phyloP scores from a whole-genome alignment of 1,140 invertebrate genomes.

The Bombus vancouverensis region DNA sequence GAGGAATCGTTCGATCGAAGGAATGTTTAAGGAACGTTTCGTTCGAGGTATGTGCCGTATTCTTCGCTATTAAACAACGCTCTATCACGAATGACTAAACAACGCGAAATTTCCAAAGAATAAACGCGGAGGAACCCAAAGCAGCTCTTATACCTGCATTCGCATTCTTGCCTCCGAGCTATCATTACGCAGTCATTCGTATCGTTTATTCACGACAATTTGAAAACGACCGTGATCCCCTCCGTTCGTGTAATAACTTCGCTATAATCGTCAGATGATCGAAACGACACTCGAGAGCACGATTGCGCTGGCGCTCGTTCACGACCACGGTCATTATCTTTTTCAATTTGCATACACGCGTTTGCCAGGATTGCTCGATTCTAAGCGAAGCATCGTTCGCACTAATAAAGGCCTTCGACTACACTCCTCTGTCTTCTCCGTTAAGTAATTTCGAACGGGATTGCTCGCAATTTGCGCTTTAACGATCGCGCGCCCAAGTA shows the following conservation, averaged over 20 bases:
- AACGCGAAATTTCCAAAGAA: too few relatives aligned
- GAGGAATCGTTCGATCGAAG: background rate
- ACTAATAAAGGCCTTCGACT: conserved; percentile 33
- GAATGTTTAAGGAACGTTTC: background rate
- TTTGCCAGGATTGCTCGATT: conserved; percentile 43
- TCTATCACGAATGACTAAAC: too few relatives aligned
- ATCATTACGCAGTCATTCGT: conserved; percentile 42
- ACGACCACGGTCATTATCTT: conserved; percentile 27
- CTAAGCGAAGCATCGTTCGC: background rate
- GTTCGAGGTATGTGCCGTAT: too few relatives aligned
- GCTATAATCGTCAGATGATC: conserved; percentile 50
- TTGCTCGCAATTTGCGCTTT: conserved; percentile 46
- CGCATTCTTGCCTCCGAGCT: conserved; percentile 46
- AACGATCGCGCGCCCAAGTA: conserved; percentile 28
- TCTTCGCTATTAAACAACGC: too few relatives aligned
- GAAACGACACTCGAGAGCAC: conserved; percentile 5
- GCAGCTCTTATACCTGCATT: conserved; percentile 26
- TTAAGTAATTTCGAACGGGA: conserved; percentile 54
- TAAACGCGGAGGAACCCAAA: background rate
- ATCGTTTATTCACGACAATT: conserved; percentile 49
- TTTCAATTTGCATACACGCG: conserved; percentile 61
- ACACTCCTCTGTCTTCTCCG: background rate
- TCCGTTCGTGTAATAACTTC: conserved; percentile 43
- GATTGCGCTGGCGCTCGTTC: background rate
- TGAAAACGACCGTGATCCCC: conserved; percentile 45